Percentiles rank a stretch among this genome's conserved stretches.
Conservation (phyloP, 2,113 vertebrate genomes). For the Ceyx margarethae region DNA sequence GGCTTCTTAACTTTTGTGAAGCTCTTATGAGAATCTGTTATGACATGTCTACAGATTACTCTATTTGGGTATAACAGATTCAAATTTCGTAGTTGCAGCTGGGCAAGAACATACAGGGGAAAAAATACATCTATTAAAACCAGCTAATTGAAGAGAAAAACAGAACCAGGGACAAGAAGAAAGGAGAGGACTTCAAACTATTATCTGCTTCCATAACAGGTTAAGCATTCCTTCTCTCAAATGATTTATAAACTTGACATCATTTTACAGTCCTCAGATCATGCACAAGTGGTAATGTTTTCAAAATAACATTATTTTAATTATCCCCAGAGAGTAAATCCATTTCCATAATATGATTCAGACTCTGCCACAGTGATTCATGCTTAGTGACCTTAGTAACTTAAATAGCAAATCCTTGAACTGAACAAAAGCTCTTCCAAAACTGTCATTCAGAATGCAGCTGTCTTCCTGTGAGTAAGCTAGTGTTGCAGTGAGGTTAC, state of each 20-base stretch:
- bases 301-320: not conserved
- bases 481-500: not conserved
- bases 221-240: not conserved
- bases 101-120: rapidly evolving
- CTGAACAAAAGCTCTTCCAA: not conserved
- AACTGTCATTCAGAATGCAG: not conserved
- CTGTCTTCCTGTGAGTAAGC: not conserved
- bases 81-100: not conserved
- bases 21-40: not conserved
- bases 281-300: not conserved
- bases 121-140: not conserved
- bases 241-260: not conserved
- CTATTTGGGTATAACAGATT: too few relatives aligned
- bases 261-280: not conserved
- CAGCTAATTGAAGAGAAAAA: not conserved
- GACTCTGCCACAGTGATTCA: not conserved
- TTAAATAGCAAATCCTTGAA: not conserved
- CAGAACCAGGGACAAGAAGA: not conserved
- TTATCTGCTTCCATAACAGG: not conserved
- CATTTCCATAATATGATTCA: not conserved
- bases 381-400: not conserved
- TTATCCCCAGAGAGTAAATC: not conserved
- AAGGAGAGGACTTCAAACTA: not conserved
- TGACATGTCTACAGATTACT: too few relatives aligned
- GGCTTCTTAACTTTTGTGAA: not conserved